Evolutionary conservation across 2,113 vertebrate species (phyloP).

Genomic region (Saguinus midas): DNA sequence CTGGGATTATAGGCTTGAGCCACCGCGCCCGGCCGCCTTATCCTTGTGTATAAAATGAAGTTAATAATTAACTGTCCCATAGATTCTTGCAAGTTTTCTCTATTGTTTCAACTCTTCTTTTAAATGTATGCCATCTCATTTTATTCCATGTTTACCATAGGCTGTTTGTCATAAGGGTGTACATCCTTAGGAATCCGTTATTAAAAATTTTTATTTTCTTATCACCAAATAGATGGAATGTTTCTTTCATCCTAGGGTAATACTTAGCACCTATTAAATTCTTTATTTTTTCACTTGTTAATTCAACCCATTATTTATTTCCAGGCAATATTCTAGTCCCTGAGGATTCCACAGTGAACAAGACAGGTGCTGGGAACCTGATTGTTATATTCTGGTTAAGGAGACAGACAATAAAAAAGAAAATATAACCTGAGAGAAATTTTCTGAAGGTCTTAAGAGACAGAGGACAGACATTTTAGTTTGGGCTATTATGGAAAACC

Average conservation of each 20-base stretch:
- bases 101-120: background rate
- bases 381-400: background rate
- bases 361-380: background rate
- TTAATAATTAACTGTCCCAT: background rate
- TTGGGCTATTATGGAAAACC: background rate
- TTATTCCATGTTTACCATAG: background rate
- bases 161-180: background rate
- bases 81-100: background rate
- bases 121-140: background rate
- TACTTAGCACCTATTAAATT: background rate
- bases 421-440: background rate
- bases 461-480: background rate
- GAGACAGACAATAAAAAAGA: background rate
- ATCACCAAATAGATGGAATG: background rate
- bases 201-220: conserved; percentile 19
- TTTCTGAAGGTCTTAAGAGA: background rate
- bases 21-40: background rate
- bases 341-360: background rate
- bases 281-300: background rate
- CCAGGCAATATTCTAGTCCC: background rate
- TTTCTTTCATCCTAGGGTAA: background rate
- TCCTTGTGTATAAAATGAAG: background rate
- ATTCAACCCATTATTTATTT: conserved; percentile 24
- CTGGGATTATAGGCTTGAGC: too few species aligned
- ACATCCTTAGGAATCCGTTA: background rate